Evolutionary conservation across 1,140 invertebrate genomes (phyloP), one percentile per base, ranked within the genome.

Genomic region (Plectus sambesii): DNA sequence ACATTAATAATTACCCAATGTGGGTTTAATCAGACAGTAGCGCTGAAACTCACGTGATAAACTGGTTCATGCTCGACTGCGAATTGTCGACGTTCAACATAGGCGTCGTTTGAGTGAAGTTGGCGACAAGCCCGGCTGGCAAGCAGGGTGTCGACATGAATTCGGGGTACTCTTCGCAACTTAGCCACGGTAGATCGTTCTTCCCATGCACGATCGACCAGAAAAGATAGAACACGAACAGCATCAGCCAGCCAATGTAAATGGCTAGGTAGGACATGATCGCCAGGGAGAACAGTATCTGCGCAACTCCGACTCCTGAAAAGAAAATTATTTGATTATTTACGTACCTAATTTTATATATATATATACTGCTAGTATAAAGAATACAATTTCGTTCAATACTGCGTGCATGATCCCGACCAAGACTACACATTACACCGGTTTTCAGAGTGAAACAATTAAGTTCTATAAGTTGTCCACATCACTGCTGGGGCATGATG

Each of bases 171-270:
- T 56, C 59, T 24, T 61, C 50, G 44, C 64, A 67, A 38, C 63
- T 43, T 4, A 67, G 38, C 64, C 64, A 67, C 1, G 64, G 64
- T 22, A 67, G 58, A 63, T 62, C 64, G 3, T 47, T 42, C 42
- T 66, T 26, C 12, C 64, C 63, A 29, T 62, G 55, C 19, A 58
- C 30, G 4, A 69, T 37, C 5, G 60, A 61, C 63, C 66, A 67
- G 35, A 69, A 61, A 17, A 68, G 47, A 42, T 69, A 56, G 47
- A 64, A 67, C 30, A 64, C 27, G 33, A 56, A 69, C 23, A 67
- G 53, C 27, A 68, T 50, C 19, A 67, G 42, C 35, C 49, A 61
- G 1, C 47, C 55, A 5, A 67, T 47, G 46, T 53, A 66, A n/a
- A 59, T 23, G 3, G 58, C 36, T 47, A 59, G 25, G 24, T 44